Conservation (phyloP, 2,888 invertebrate genomes). For the Cancer borealis region DNA sequence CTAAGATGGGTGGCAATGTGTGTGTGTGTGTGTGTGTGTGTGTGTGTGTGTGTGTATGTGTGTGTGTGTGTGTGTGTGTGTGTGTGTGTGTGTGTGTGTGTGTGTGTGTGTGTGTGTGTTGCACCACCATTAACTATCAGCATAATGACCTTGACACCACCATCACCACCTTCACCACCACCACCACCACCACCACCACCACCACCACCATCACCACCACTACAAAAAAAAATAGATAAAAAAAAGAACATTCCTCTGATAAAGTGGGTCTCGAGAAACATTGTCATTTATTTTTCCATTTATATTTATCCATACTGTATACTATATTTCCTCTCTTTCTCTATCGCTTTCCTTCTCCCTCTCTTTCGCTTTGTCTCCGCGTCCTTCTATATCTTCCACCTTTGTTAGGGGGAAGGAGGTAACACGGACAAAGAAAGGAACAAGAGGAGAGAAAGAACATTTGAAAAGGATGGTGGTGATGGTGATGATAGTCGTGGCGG, state of each 20-base stretch:
- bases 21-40: slow-evolving; percentile 10
- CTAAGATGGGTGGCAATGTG: slow-evolving; percentile 20
- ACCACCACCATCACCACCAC: background rate
- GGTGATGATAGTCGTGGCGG: background rate
- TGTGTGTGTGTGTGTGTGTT: background rate
- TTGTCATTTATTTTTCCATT: no score
- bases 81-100: slow-evolving; percentile 23
- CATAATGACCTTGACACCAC: background rate
- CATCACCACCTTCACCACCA: background rate
- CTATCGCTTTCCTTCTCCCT: background rate
- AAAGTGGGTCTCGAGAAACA: no score
- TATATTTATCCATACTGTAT: no score
- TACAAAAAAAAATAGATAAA: background rate
- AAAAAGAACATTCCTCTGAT: no score
- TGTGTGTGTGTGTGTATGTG: slow-evolving; percentile 13
- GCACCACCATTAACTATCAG: background rate
- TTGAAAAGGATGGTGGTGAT: background rate
- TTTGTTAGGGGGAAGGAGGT: no score
- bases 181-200: background rate
- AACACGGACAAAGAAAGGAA: no score
- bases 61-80: slow-evolving; percentile 47
- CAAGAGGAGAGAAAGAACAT: background rate
- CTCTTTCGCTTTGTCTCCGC: no score
- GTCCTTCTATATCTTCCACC: no score
- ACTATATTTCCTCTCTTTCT: no score